A percentile compares a stretch with the other conserved stretches of the same genome.
Evolutionary conservation across 2,888 invertebrate species (phyloP).

Genomic region (Apamea epomidion): DNA sequence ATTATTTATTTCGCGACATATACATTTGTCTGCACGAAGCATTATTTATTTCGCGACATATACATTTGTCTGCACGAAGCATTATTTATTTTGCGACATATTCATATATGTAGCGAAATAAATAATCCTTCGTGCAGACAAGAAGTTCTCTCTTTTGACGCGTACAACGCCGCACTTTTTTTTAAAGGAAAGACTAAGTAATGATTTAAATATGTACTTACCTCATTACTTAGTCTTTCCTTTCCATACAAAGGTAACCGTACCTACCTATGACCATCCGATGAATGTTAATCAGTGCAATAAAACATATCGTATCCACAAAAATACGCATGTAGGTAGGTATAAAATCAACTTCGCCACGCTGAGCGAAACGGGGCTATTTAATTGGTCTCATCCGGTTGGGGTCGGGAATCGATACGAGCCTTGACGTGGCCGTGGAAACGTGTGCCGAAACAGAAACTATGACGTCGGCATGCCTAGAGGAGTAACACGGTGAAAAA

Average conservation of each 20-base stretch:
- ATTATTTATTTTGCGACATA: no score
- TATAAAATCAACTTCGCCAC: conserved; percentile 9
- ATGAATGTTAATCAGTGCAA: neutral
- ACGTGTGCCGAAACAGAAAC: conserved; percentile 51
- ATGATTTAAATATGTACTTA: no score
- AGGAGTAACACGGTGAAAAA: neutral
- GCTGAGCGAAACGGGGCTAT: conserved; percentile 23
- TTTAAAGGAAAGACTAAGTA: no score
- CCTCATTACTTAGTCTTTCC: neutral
- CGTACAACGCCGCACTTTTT: neutral
- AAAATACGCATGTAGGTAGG: conserved; percentile 2
- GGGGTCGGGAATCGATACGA: conserved; percentile 53
- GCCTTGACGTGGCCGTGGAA: conserved; percentile 49
- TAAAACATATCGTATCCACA: neutral
- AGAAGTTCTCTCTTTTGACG: neutral
- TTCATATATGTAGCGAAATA: neutral
- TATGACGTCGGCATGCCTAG: conserved; percentile 5
- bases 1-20: neutral
- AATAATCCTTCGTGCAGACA: neutral
- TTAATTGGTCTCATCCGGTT: conserved; percentile 57
- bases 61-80: no score
- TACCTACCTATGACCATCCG: neutral
- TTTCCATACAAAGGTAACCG: neutral
- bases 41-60: no score
- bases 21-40: no score